These are phyloP conservation scores for Paelopatides confundens DNA, from an alignment of 53 echinoderm and acorn worm species.

Conservation along the genomic window DNA sequence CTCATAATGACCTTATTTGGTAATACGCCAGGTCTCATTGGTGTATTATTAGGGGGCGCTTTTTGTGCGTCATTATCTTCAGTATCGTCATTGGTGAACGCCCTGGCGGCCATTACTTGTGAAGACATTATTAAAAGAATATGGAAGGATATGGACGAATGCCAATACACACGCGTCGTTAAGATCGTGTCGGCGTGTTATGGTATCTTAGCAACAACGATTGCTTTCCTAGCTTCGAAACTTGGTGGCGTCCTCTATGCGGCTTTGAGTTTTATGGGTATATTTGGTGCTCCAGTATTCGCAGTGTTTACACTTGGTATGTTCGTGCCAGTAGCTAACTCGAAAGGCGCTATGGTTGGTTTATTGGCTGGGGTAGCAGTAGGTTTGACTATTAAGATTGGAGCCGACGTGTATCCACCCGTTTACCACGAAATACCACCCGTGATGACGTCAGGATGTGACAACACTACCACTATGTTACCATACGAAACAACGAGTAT, in stretches of 20 bases:
- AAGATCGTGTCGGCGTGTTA: neutral
- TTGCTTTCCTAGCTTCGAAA: neutral
- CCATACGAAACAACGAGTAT: neutral
- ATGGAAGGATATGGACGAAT: neutral
- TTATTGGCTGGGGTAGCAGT: neutral
- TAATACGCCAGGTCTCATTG: neutral
- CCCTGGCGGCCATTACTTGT: neutral
- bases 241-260: neutral
- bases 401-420: neutral
- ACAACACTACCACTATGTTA: neutral
- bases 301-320: neutral
- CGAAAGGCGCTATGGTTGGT: conserved; percentile 12
- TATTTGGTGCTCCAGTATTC: conserved; percentile 10
- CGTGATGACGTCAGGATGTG: neutral
- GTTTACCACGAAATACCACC: neutral
- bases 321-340: conserved; percentile 5
- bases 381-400: neutral
- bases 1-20: neutral
- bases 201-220: neutral
- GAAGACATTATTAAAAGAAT: conserved; percentile 9
- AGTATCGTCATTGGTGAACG: conserved; percentile 11
- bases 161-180: neutral
- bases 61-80: neutral
- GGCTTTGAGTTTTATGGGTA: conserved; percentile 3
- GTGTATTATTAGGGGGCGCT: neutral